Evolutionary conservation across 92 coral and sea anemone genomes (phyloP), one percentile per base, ranked within the genome.

Genomic region (Epizoanthus fatuus): DNA sequence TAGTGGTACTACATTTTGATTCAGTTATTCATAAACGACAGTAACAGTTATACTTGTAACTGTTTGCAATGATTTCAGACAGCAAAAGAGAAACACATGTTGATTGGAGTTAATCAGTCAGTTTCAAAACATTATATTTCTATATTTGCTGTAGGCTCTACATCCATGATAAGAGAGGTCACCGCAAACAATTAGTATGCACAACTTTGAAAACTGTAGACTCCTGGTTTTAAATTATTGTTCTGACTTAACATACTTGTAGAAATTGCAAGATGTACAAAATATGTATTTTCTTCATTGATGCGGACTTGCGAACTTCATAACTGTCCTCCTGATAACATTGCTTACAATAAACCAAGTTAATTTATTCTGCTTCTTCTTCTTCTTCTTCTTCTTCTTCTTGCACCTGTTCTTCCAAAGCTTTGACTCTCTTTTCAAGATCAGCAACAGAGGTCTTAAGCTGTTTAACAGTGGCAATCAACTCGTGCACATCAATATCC

Each of bases 371-470:
- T 20, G 52, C 89, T 14, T 65, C 84, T 20, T n/a, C 51, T 7
- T 75, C 74, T n/a, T 75, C 84, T 15, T 32, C 87, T 37, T 56
- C 12, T 20, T 84, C 83, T 32, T 53, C 63, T 2, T 11, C 59
- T 0, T 76, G 20, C 63, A 68, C 40, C 63, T 73, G 63, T 17
- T 55, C 63, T 38, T 92, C 94, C 40, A 95, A 76, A 15, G 79
- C 77, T 47, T 74, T 66, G 35, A 76, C 75, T 73, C 87, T 75
- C 64, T 81, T 90, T n/a, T 95, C 98, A 44, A 91, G 89, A 16
- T 15, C 79, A 14, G 84, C 93, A 22, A 92, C 94, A 25, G 79
- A 67, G 22, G 17, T 20, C 57, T 90, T 90, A 12, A 95, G 95
- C 47, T 81, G 74, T 66, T 90, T 90, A 55, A 95, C 82, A 10